phyloP scores from a whole-genome alignment of 2,888 invertebrate species.

The Nemoura dubitans region DNA sequence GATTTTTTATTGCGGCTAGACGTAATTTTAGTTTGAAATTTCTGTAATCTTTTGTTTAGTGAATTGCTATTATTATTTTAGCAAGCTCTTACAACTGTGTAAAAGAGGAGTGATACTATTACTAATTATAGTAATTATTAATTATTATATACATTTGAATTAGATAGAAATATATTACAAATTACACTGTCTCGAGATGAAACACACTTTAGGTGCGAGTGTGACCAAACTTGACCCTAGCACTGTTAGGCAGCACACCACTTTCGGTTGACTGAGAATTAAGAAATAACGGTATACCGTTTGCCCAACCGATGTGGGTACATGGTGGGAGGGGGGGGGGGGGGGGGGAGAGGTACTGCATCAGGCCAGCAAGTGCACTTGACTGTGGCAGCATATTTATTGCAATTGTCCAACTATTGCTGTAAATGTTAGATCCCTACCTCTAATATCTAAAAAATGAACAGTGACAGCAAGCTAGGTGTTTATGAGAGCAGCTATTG shows the following conservation, averaged over 20 bases:
- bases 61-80: conserved; percentile 3
- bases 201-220: background rate
- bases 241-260: background rate
- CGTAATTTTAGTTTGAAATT: background rate
- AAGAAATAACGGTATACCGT: background rate
- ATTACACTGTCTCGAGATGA: background rate
- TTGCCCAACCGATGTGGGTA: too few relatives aligned
- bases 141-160: background rate
- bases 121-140: too few relatives aligned
- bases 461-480: background rate
- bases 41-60: background rate
- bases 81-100: background rate
- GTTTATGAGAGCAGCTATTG: background rate
- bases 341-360: too few relatives aligned
- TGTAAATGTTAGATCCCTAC: background rate
- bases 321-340: too few relatives aligned
- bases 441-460: background rate
- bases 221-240: background rate
- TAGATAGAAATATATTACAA: background rate
- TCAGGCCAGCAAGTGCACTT: background rate
- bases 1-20: background rate
- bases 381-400: background rate
- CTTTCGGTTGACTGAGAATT: background rate
- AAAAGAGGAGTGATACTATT: background rate
- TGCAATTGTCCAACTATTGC: background rate